Conservation (phyloP, 2,113 vertebrate genomes). For the Panthera tigris region DNA sequence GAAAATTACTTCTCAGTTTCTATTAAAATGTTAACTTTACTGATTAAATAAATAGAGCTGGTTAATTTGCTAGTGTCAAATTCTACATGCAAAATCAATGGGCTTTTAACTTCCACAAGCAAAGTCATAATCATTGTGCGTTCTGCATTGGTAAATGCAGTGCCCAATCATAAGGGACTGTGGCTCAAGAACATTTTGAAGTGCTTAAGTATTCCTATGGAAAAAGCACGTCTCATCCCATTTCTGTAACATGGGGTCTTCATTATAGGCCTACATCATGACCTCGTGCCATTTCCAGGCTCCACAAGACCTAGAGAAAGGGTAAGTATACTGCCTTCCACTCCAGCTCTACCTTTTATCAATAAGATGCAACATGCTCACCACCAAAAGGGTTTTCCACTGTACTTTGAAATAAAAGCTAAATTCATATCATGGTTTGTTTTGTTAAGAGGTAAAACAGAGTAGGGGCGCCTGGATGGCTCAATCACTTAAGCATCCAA, state of each 20-base stretch:
- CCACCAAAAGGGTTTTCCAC: background rate
- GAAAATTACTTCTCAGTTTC: background rate
- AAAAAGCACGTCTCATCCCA: background rate
- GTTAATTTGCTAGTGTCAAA: background rate
- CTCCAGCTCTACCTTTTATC: background rate
- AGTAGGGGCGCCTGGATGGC: too few relatives aligned
- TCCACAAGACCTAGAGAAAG: background rate
- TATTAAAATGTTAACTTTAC: background rate
- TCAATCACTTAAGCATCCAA: too few relatives aligned
- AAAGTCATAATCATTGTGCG: background rate
- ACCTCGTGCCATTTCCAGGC: background rate
- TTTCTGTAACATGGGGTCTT: background rate
- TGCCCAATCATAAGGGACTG: background rate
- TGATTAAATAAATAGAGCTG: slow-evolving; percentile 7
- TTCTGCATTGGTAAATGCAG: background rate
- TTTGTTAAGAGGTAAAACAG: slow-evolving; percentile 35
- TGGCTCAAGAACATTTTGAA: background rate
- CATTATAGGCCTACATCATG: background rate
- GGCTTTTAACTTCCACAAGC: background rate
- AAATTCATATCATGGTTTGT: background rate
- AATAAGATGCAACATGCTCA: background rate
- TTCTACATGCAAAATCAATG: background rate
- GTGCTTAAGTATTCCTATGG: background rate
- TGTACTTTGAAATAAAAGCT: slow-evolving; percentile 22
- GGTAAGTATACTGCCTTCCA: background rate